Evolutionary conservation across 2,797 vertebrate species (phyloP).

Genomic region (Hapalemur alaotrensis): DNA sequence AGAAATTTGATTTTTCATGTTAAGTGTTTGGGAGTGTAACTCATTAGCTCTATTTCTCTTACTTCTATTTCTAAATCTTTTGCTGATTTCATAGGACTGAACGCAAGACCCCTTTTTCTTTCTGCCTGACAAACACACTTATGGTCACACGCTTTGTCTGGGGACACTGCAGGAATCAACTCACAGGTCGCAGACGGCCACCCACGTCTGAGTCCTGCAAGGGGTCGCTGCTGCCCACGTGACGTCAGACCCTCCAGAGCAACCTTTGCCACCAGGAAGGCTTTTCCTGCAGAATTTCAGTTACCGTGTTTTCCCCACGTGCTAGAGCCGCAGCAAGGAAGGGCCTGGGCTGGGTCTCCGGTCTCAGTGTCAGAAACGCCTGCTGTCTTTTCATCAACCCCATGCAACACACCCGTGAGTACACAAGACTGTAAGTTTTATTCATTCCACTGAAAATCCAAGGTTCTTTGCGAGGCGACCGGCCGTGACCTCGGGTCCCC

Average conservation of each 20-base stretch:
- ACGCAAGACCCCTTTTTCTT: fast-evolving
- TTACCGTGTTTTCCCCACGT: background rate
- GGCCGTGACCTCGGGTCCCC: background rate
- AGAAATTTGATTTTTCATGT: fast-evolving
- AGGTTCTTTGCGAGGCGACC: conserved; percentile 19
- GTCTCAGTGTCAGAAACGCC: background rate
- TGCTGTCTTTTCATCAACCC: conserved; percentile 40
- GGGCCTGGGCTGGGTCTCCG: background rate
- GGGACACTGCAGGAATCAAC: conserved; percentile 19
- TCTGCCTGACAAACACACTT: background rate
- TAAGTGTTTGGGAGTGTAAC: fast-evolving
- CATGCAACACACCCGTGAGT: background rate
- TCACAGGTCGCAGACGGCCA: background rate
- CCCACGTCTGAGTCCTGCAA: background rate
- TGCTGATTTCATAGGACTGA: background rate
- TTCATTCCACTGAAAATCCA: conserved; percentile 75
- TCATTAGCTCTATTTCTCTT: background rate
- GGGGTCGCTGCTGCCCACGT: fast-evolving
- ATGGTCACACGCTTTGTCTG: background rate
- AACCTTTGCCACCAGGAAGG: fast-evolving
- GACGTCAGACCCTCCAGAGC: background rate
- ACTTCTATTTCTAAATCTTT: background rate
- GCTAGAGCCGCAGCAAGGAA: background rate
- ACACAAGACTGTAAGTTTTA: conserved; percentile 67
- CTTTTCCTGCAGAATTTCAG: background rate